Evolutionary conservation across 2,888 invertebrate species (phyloP).

Genomic region (Heliconius erato): DNA sequence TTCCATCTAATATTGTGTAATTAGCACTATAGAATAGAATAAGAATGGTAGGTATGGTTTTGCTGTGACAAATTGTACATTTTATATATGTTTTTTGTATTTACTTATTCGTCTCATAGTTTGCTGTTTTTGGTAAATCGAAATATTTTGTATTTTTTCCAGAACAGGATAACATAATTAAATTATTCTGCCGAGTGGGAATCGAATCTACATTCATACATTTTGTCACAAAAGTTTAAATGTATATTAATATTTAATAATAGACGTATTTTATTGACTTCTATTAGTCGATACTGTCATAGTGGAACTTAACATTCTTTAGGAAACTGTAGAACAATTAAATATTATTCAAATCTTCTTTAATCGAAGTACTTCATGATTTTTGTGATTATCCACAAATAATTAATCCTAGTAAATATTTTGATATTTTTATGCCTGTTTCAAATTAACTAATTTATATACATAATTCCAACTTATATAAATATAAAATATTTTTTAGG

Average conservation of each 20-base stretch:
- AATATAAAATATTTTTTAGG: too few species aligned
- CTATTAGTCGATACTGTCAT: neutral
- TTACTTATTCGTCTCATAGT: neutral
- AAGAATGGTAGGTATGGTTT: neutral
- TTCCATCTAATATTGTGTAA: slow-evolving; percentile 63
- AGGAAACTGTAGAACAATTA: neutral
- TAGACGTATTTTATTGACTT: slow-evolving; percentile 12
- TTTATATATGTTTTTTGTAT: neutral
- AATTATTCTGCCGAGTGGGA: too few species aligned
- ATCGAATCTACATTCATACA: neutral
- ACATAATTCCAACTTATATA: neutral
- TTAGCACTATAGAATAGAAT: slow-evolving; percentile 11
- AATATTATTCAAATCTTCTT: neutral
- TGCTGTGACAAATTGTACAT: slow-evolving; percentile 9
- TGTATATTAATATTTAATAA: slow-evolving; percentile 12
- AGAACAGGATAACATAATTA: too few species aligned
- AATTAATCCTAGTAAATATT: neutral
- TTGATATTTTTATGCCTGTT: neutral
- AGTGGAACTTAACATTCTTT: neutral
- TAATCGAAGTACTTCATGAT: neutral
- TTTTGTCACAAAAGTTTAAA: slow-evolving; percentile 13
- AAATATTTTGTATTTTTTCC: too few species aligned
- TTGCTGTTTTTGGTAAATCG: neutral
- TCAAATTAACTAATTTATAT: neutral
- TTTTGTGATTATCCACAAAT: neutral